phyloP scores from a whole-genome alignment of 2,797 vertebrate species.

The Hippocampus kuda region DNA sequence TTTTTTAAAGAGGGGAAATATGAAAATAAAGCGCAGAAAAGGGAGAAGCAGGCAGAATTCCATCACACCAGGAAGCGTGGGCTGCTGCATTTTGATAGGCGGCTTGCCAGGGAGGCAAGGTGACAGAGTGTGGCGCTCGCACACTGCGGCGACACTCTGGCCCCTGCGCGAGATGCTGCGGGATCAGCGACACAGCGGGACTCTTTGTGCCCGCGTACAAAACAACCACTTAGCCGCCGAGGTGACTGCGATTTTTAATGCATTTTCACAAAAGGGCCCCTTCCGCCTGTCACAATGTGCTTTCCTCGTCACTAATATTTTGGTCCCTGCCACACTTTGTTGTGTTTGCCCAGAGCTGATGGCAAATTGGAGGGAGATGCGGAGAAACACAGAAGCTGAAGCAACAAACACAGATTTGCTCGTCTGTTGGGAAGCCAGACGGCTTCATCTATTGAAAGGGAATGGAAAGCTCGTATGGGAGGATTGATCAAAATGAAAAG shows the following conservation, averaged over 20 bases:
- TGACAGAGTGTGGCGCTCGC: slow-evolving; percentile 51
- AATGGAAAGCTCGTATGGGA: background rate
- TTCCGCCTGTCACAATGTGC: slow-evolving; percentile 1
- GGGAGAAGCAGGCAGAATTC: slow-evolving; percentile 42
- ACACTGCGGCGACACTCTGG: slow-evolving; percentile 44
- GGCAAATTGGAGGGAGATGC: slow-evolving; percentile 34
- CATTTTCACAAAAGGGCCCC: background rate
- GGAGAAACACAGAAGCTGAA: slow-evolving; percentile 36
- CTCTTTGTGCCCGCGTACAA: slow-evolving; percentile 8
- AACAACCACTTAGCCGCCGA: slow-evolving; percentile 8
- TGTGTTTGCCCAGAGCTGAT: slow-evolving; percentile 37
- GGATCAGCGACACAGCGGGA: slow-evolving; percentile 23
- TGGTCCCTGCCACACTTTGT: slow-evolving; percentile 23
- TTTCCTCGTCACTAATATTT: slow-evolving; percentile 4
- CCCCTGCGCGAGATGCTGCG: slow-evolving; percentile 32
- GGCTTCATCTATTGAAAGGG: slow-evolving; percentile 12
- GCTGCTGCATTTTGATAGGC: slow-evolving; percentile 70
- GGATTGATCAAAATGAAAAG: slow-evolving; percentile 14
- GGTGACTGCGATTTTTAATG: background rate
- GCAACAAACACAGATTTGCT: slow-evolving; percentile 42
- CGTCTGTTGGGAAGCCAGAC: slow-evolving; percentile 37
- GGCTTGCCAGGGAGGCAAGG: slow-evolving; percentile 59
- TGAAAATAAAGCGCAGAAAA: slow-evolving; percentile 3
- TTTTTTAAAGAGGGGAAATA: background rate
- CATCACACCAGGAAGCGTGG: slow-evolving; percentile 59